Percentiles rank a stretch among this genome's conserved stretches.
phyloP scores from a whole-genome alignment of 2,113 vertebrate genomes.

The Asarcornis scutulata region DNA sequence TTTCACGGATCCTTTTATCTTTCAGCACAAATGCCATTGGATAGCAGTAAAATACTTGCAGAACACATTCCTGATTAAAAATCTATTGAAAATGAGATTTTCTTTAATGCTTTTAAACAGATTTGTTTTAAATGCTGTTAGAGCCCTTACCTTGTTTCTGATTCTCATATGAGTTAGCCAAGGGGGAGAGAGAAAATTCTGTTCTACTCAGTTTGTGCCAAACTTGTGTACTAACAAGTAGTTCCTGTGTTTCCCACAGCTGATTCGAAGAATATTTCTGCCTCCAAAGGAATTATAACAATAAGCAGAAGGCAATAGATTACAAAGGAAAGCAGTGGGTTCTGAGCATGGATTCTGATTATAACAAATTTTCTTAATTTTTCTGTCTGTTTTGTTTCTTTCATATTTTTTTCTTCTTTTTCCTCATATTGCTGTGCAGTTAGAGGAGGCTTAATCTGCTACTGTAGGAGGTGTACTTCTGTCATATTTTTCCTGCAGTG shows the following conservation, averaged over 20 bases:
- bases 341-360: not conserved
- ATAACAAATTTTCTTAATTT: not conserved
- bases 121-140: constrained; percentile 5
- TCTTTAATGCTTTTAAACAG: not conserved
- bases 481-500: not conserved
- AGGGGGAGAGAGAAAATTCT: not conserved
- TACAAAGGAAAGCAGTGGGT: not conserved
- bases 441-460: not conserved
- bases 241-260: not conserved
- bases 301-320: not conserved
- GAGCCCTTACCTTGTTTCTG: constrained; percentile 12
- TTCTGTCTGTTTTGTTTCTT: not conserved
- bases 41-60: constrained; percentile 28
- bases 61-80: constrained; percentile 35
- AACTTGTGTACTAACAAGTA: not conserved
- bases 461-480: not conserved
- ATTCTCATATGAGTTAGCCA: not conserved
- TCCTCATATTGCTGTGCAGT: not conserved
- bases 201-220: not conserved
- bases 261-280: not conserved
- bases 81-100: not conserved
- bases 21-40: constrained; percentile 36
- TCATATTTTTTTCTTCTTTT: not conserved
- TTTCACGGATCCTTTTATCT: constrained; percentile 56
- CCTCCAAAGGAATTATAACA: not conserved